Conservation (phyloP, 2,888 invertebrate species). For the Fissipunctia ypsillon region DNA sequence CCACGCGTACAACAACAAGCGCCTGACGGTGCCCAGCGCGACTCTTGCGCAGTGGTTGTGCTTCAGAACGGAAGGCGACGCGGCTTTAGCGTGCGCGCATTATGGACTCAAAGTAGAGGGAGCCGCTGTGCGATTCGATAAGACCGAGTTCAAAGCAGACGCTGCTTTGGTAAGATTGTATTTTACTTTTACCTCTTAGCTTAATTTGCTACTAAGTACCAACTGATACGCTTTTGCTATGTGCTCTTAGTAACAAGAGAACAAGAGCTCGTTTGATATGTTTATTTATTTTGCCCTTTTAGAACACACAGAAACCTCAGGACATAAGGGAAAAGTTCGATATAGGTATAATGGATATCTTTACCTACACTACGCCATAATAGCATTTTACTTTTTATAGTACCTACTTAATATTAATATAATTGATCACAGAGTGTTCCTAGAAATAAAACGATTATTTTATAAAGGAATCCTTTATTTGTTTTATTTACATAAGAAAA, state of each 20-base stretch:
- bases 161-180: constrained; percentile 81
- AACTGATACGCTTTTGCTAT: neutral
- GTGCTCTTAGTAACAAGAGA: neutral
- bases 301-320: constrained; percentile 70
- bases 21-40: constrained; percentile 85
- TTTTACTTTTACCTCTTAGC: neutral
- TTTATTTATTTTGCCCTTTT: constrained; percentile 59
- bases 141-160: constrained; percentile 79
- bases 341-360: constrained; percentile 69
- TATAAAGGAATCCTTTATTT: constrained; percentile 88
- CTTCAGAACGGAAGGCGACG: constrained; percentile 82
- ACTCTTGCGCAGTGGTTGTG: constrained; percentile 86
- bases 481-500: constrained; percentile 90
- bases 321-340: constrained; percentile 65
- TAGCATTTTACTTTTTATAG: constrained; percentile 19
- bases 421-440: constrained; percentile 53
- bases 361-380: constrained; percentile 61
- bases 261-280: neutral
- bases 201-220: neutral
- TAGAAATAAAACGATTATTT: constrained; percentile 74
- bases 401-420: neutral
- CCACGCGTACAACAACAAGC: constrained; percentile 90
- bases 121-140: constrained; percentile 73
- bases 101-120: constrained; percentile 85
- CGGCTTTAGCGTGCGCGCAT: constrained; percentile 84